Evolutionary conservation across 2,797 vertebrate genomes (phyloP), one percentile per base, ranked within the genome.

Genomic region (Manis crassicaudata): DNA sequence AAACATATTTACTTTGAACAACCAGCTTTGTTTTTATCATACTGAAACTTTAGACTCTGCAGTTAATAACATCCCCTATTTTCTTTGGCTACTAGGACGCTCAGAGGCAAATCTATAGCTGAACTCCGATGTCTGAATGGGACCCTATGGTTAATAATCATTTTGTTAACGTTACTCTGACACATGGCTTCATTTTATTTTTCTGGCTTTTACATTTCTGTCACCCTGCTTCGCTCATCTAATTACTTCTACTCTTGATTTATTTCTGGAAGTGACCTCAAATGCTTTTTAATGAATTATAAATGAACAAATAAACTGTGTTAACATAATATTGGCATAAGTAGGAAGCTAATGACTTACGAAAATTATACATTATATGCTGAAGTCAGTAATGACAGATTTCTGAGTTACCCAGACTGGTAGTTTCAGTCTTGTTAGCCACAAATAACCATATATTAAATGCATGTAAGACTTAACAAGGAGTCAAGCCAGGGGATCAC

Each of bases 151-250:
- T 76, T 75, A 43, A 58, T 67, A 52, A 60, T 91, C 25, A 90
- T 40, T 77, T 77, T 94, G 35, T 76, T 82, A 77, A 46, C 46
- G 2, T 80, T 68, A 67, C 40, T 81, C 56, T 65, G 13, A 89
- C 3, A 67, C 5, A 50, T 29, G 25, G 32, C 21, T 80, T 88
- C 80, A 60, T 95, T 87, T 96, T 86, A 68, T 92, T 95, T 85
- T 91, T 85, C 43, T 84, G 56, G 65, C 21, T 46, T 95, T 94
- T 56, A 89, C 13, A 70, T 70, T 88, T 88, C 56, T 87, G 89
- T 92, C 32, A 91, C 3, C 8, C 25, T 87, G 37, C 65, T 58
- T 37, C 92, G 63, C 21, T 90, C 8, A 60, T 40, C 21, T 90
- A 54, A 79, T 83, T 88, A 82, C 20, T 67, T 90, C 92, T 73